These are phyloP conservation scores for Exaiptasia diaphana DNA, from an alignment of 64 coral and sea anemone genomes.

Conservation along the genomic window DNA sequence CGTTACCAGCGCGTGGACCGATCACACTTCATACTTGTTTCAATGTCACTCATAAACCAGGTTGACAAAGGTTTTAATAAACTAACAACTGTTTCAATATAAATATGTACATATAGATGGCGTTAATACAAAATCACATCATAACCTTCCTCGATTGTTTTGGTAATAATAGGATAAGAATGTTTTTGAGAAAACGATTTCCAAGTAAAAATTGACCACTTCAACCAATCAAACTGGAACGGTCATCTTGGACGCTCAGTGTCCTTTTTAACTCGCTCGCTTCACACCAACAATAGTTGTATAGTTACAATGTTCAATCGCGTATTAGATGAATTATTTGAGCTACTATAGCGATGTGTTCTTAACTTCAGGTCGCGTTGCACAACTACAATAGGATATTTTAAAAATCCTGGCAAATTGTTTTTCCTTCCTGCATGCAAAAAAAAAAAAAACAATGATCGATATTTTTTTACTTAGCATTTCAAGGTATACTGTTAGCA, in stretches of 20 bases:
- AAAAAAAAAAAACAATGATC: not conserved
- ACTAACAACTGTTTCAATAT: not conserved
- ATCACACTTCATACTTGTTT: not conserved
- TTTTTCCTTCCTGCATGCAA: no score
- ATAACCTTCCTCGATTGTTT: not conserved
- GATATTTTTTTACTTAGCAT: not conserved
- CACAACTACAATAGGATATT: no score
- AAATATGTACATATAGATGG: not conserved
- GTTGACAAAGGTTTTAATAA: not conserved
- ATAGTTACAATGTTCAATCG: no score
- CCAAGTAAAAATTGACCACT: not conserved
- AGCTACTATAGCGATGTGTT: no score
- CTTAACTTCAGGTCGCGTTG: no score
- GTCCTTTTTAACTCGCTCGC: no score
- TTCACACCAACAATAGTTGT: no score
- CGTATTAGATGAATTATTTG: no score
- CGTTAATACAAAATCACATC: not conserved
- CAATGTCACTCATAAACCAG: not conserved
- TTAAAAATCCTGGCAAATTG: no score
- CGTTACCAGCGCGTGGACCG: not conserved
- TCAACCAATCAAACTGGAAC: not conserved
- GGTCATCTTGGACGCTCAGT: not conserved
- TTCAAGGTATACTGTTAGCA: not conserved
- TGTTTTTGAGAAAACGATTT: not conserved
- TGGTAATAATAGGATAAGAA: not conserved